A percentile compares a stretch with the other conserved stretches of the same genome.
Evolutionary conservation across 2,113 vertebrate species (phyloP).

Genomic region (Grus americana): DNA sequence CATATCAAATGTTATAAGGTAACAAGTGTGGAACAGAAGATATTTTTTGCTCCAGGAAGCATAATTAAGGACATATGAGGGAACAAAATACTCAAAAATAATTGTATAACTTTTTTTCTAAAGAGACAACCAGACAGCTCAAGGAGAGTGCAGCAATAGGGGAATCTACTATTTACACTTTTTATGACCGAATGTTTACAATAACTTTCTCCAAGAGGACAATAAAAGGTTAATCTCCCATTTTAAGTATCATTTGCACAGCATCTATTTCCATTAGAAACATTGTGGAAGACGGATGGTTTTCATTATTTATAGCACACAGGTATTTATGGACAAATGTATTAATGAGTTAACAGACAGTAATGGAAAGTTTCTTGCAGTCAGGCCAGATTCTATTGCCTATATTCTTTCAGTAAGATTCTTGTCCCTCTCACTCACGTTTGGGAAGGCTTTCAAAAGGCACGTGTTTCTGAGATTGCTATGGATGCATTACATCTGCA

Average conservation of each 20-base stretch:
- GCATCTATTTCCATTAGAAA: not conserved
- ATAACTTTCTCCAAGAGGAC: not conserved
- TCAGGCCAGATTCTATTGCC: not conserved
- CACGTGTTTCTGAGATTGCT: not conserved
- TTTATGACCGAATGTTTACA: not conserved
- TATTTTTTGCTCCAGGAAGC: not conserved
- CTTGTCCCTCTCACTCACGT: not conserved
- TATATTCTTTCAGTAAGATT: not conserved
- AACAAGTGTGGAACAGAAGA: not conserved
- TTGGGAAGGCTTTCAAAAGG: not conserved
- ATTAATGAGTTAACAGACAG: not conserved
- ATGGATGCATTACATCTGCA: not conserved
- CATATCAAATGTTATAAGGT: not conserved
- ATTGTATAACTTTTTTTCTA: not conserved
- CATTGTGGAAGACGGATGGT: fast-evolving
- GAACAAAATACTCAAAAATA: not conserved
- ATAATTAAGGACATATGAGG: not conserved
- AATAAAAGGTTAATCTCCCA: not conserved
- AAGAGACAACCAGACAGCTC: not conserved
- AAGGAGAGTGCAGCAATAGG: not conserved
- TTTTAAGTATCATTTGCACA: not conserved
- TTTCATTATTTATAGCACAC: not conserved
- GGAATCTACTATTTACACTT: not conserved
- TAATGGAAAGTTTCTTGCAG: not conserved
- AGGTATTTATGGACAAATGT: not conserved